These are phyloP conservation scores for Euproctis similis DNA, from an alignment of 2,888 invertebrate genomes.

Conservation along the genomic window DNA sequence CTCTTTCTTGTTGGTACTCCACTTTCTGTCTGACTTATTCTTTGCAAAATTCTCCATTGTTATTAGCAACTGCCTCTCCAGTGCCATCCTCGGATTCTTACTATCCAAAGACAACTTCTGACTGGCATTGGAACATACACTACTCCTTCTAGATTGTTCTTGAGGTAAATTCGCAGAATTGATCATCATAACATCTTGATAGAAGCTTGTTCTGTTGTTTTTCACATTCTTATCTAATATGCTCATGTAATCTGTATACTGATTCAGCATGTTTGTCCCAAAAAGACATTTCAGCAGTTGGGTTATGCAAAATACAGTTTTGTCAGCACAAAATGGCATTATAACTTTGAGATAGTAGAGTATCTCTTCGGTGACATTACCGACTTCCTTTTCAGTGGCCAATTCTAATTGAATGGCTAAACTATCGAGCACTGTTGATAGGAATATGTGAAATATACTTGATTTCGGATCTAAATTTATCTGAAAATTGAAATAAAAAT, in stretches of 20 bases:
- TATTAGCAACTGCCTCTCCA: conserved; percentile 51
- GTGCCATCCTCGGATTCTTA: conserved; percentile 50
- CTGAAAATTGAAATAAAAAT: too few relatives aligned
- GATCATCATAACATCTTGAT: conserved; percentile 47
- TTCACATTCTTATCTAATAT: conserved; percentile 33
- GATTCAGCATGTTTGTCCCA: conserved; percentile 80
- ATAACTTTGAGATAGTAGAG: conserved; percentile 83
- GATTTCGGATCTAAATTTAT: conserved; percentile 85
- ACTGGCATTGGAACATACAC: conserved; percentile 47
- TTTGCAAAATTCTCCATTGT: conserved; percentile 64
- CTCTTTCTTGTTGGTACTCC: conserved; percentile 68
- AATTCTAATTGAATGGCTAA: conserved; percentile 83
- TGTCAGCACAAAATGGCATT: conserved; percentile 81
- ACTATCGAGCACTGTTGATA: conserved; percentile 78
- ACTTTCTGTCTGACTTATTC: conserved; percentile 62
- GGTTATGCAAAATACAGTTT: conserved; percentile 84
- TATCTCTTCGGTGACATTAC: conserved; percentile 86
- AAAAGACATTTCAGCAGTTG: conserved; percentile 86
- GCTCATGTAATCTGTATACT: conserved; percentile 55
- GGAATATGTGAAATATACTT: conserved; percentile 82
- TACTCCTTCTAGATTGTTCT: conserved; percentile 41
- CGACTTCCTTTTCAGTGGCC: conserved; percentile 81
- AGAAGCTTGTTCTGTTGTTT: conserved; percentile 32
- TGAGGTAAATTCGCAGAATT: conserved; percentile 29
- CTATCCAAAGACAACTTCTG: conserved; percentile 47